Conservation (phyloP, 2,797 vertebrate genomes). For the Huso huso region DNA sequence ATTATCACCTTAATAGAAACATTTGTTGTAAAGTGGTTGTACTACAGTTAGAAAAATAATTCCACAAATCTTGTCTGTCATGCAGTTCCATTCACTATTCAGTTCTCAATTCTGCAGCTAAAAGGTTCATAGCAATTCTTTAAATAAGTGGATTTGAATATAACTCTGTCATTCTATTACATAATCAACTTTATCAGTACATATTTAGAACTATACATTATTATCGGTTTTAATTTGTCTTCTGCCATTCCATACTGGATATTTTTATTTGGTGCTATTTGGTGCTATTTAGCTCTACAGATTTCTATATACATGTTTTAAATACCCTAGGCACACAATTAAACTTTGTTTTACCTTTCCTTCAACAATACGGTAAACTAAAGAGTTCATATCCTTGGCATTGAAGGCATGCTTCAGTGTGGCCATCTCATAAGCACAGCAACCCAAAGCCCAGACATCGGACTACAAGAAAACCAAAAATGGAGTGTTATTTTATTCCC, state of each 20-base stretch:
- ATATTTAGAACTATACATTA: too few relatives aligned
- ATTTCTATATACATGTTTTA: not conserved
- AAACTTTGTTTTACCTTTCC: conserved; percentile 73
- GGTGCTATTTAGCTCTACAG: not conserved
- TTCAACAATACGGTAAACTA: conserved; percentile 92
- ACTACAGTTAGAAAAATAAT: too few relatives aligned
- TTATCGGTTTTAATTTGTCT: too few relatives aligned
- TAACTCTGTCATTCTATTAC: too few relatives aligned
- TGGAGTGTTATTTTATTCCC: not conserved
- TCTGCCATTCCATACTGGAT: not conserved
- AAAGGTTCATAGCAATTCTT: too few relatives aligned
- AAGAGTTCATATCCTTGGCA: conserved; percentile 96
- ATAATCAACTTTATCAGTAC: too few relatives aligned
- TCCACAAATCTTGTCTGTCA: too few relatives aligned
- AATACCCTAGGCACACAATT: not conserved
- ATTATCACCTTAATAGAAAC: too few relatives aligned
- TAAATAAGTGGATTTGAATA: too few relatives aligned
- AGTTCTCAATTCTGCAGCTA: too few relatives aligned
- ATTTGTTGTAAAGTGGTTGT: too few relatives aligned
- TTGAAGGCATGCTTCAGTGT: conserved; percentile 96
- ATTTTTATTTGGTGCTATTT: not conserved
- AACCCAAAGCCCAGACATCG: conserved; percentile 94
- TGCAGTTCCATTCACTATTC: too few relatives aligned
- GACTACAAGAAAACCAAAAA: conserved; percentile 61
- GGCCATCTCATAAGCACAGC: conserved; percentile 95